Percentiles rank a stretch among this genome's conserved stretches.
phyloP scores from a whole-genome alignment of 2,113 vertebrate genomes.

The Colaptes auratus region DNA sequence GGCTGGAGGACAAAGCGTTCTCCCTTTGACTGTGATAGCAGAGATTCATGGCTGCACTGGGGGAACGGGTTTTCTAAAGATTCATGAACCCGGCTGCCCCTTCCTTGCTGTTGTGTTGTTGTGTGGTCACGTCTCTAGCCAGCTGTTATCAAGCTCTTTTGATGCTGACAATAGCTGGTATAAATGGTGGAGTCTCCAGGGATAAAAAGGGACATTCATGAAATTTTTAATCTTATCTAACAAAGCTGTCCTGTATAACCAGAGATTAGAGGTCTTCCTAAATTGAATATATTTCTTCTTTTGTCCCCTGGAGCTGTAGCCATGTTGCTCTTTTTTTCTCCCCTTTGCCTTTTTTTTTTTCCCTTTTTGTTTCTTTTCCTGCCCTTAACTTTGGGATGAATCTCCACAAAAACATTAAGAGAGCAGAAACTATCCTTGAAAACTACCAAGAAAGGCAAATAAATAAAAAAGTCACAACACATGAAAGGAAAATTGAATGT shows the following conservation, averaged over 20 bases:
- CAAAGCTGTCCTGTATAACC: constrained; percentile 68
- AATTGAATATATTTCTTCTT: constrained; percentile 58
- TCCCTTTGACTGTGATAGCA: constrained; percentile 29
- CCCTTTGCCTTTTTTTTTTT: not conserved
- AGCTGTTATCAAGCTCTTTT: constrained; percentile 65
- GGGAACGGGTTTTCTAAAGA: constrained; percentile 28
- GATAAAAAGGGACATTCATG: constrained; percentile 60
- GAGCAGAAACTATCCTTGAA: constrained; percentile 28
- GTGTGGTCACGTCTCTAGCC: constrained; percentile 59
- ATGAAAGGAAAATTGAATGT: constrained; percentile 35
- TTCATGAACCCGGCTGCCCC: constrained; percentile 45
- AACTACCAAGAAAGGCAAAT: constrained; percentile 19
- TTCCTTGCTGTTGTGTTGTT: constrained; percentile 49
- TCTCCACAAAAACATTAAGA: not conserved
- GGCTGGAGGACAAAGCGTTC: constrained; percentile 36
- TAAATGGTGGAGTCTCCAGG: constrained; percentile 54
- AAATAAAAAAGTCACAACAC: constrained; percentile 54
- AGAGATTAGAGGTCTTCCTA: constrained; percentile 66
- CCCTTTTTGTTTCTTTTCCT: not conserved
- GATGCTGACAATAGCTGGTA: constrained; percentile 50
- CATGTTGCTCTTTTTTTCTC: not conserved
- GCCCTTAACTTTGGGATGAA: not conserved
- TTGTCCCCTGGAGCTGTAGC: constrained; percentile 24
- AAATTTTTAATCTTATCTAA: constrained; percentile 71
- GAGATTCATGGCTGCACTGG: constrained; percentile 12